These are phyloP conservation scores for Diadophis punctatus DNA, from an alignment of 2,113 vertebrate genomes.

Conservation along the genomic window DNA sequence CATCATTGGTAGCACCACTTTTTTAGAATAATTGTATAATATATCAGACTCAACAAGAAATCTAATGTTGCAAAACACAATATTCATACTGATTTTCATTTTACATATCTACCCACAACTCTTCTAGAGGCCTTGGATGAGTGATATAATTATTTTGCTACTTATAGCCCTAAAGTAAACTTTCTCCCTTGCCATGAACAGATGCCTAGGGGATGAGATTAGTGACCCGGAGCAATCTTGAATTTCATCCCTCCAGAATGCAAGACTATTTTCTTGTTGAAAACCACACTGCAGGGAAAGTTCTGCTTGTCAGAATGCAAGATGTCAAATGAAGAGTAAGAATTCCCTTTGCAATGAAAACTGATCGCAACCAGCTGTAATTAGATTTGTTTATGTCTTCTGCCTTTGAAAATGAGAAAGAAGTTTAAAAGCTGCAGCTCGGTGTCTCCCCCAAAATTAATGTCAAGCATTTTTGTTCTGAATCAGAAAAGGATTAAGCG, in stretches of 20 bases:
- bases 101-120: neutral
- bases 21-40: neutral
- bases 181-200: slow-evolving; percentile 2
- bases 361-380: neutral
- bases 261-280: neutral
- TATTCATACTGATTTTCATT: neutral
- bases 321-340: neutral
- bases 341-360: neutral
- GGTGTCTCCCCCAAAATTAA: neutral
- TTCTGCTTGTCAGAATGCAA: neutral
- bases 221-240: slow-evolving; percentile 1
- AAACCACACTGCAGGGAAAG: neutral
- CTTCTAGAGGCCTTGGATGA: neutral
- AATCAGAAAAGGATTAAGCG: neutral
- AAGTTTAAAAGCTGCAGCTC: neutral
- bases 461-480: neutral
- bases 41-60: neutral
- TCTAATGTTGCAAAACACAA: neutral
- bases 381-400: neutral
- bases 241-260: neutral
- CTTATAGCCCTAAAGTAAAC: slow-evolving; percentile 16
- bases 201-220: neutral
- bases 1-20: neutral
- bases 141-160: slow-evolving; percentile 16
- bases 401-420: neutral